Conservation (phyloP, 2,888 invertebrate species). For the Lasioglossum oenotherae region DNA sequence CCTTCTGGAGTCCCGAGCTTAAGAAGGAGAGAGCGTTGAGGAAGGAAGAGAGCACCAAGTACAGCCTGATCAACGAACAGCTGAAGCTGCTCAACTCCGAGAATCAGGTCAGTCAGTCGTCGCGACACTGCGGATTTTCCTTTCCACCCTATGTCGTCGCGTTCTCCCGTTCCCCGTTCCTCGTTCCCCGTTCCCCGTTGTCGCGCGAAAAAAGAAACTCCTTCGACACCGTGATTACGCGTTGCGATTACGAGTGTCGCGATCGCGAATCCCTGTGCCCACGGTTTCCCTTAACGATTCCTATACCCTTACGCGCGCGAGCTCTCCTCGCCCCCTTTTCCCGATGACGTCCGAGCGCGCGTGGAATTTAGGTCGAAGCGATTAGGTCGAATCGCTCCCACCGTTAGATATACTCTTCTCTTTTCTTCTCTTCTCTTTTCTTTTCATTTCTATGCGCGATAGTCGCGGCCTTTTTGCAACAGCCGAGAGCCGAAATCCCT, state of each 20-base stretch:
- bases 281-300: neutral
- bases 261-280: neutral
- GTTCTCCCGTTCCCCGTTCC: neutral
- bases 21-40: slow-evolving; percentile 98
- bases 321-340: neutral
- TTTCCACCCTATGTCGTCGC: neutral
- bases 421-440: neutral
- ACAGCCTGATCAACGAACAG: slow-evolving; percentile 98
- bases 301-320: neutral
- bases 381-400: slow-evolving; percentile 20
- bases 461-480: neutral
- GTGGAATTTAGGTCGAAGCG: slow-evolving; percentile 49
- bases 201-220: neutral
- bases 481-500: neutral
- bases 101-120: slow-evolving; percentile 91
- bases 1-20: slow-evolving; percentile 99
- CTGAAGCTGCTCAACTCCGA: slow-evolving; percentile 97
- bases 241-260: neutral
- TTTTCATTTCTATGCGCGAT: neutral
- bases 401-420: neutral
- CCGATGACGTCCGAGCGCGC: slow-evolving; percentile 37
- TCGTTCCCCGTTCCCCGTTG: too few relatives aligned
- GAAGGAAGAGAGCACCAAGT: slow-evolving; percentile 99
- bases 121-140: slow-evolving; percentile 26
- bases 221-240: neutral